Conservation (phyloP, 2,888 invertebrate genomes). For the Caenorhabditis sulstoni region DNA sequence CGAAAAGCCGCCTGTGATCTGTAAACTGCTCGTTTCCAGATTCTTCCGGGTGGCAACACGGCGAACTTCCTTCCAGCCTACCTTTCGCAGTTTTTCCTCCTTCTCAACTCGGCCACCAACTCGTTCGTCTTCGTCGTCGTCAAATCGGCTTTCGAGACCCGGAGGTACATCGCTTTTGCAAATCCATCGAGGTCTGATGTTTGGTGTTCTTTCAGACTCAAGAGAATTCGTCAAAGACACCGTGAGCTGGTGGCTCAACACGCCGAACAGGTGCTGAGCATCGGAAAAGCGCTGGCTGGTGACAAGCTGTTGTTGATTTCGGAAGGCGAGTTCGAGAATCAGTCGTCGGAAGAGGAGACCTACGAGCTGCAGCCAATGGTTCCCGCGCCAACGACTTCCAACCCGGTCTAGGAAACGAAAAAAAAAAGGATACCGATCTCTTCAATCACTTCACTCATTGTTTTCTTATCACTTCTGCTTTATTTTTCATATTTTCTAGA, state of each 20-base stretch:
- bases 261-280: slow-evolving; percentile 73
- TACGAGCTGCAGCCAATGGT: slow-evolving; percentile 56
- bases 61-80: slow-evolving; percentile 39
- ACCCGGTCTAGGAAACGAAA: slow-evolving; percentile 54
- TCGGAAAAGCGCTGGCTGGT: slow-evolving; percentile 73
- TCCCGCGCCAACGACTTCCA: slow-evolving; percentile 25
- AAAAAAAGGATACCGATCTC: not conserved
- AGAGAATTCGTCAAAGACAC: slow-evolving; percentile 61
- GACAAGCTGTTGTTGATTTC: slow-evolving; percentile 64
- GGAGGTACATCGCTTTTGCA: slow-evolving; percentile 49
- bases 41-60: slow-evolving; percentile 29
- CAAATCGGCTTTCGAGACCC: slow-evolving; percentile 73
- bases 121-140: slow-evolving; percentile 73
- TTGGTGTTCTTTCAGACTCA: slow-evolving; percentile 31
- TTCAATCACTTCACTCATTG: not conserved
- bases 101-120: slow-evolving; percentile 74
- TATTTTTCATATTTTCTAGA: slow-evolving; percentile 1
- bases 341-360: slow-evolving; percentile 47
- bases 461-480: not conserved
- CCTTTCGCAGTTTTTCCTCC: slow-evolving; percentile 63
- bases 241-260: slow-evolving; percentile 69
- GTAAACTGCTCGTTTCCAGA: slow-evolving; percentile 16
- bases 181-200: not conserved
- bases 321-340: slow-evolving; percentile 43
- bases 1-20: not conserved